phyloP scores from a whole-genome alignment of 2,113 vertebrate species.

The Gopherus evgoodei region DNA sequence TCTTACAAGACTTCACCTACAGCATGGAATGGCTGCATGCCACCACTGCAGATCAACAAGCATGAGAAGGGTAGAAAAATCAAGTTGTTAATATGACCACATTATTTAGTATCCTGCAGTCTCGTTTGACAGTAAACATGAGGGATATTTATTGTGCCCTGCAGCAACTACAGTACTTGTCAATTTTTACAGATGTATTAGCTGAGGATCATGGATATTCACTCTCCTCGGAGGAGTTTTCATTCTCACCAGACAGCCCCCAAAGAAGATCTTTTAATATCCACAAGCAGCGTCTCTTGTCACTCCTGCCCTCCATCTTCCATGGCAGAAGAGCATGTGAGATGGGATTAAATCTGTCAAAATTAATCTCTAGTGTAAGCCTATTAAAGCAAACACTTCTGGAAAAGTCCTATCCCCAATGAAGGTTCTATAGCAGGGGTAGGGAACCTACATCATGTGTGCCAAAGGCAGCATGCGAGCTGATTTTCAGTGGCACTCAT shows the following conservation, averaged over 20 bases:
- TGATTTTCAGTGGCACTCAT: too few relatives aligned
- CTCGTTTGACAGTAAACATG: constrained; percentile 41
- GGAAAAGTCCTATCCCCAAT: background rate
- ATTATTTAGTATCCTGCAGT: constrained; percentile 16
- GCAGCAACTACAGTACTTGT: constrained; percentile 41
- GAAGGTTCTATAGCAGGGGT: too few relatives aligned
- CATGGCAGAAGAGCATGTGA: background rate
- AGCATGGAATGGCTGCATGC: background rate
- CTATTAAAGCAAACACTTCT: background rate
- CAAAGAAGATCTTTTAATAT: constrained; percentile 47
- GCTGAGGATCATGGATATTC: constrained; percentile 39
- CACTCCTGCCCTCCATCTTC: background rate
- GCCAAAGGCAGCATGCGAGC: too few relatives aligned
- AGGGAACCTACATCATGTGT: too few relatives aligned
- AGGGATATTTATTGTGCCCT: constrained; percentile 32
- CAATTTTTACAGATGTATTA: constrained; percentile 37
- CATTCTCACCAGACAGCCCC: constrained; percentile 41
- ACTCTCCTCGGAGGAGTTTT: constrained; percentile 41
- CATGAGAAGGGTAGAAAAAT: background rate
- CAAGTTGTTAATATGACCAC: background rate
- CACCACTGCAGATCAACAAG: background rate
- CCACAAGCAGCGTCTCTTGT: constrained; percentile 7
- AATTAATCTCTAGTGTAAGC: background rate
- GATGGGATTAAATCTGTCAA: constrained; percentile 12
- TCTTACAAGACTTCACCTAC: background rate